These are phyloP conservation scores for Chaetodon trifasciatus DNA, from an alignment of 2,797 vertebrate genomes.

Conservation along the genomic window DNA sequence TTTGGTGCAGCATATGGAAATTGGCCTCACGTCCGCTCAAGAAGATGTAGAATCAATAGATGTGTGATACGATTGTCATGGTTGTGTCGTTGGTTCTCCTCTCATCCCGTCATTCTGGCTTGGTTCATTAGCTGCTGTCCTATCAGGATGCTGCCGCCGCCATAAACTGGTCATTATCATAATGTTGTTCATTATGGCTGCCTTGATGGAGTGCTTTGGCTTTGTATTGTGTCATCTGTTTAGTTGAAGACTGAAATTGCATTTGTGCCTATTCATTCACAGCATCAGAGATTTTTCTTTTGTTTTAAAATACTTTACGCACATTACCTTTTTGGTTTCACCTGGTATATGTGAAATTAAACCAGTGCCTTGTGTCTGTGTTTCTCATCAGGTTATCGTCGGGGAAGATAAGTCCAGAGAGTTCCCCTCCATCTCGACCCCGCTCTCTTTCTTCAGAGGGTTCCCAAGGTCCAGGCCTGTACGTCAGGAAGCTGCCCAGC, in stretches of 20 bases:
- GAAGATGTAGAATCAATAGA: slow-evolving; percentile 67
- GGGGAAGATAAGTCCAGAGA: slow-evolving; percentile 99
- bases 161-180: slow-evolving; percentile 66
- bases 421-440: slow-evolving; percentile 87
- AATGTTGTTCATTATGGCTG: slow-evolving; percentile 67
- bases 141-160: slow-evolving; percentile 55
- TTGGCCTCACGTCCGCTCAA: slow-evolving; percentile 66
- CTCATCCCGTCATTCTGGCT: slow-evolving; percentile 68
- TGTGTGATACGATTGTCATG: slow-evolving; percentile 75
- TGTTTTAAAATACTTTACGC: slow-evolving; percentile 4
- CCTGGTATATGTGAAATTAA: slow-evolving; percentile 26
- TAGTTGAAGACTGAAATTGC: slow-evolving; percentile 32
- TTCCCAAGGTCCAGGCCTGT: slow-evolving; percentile 91
- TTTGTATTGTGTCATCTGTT: slow-evolving; percentile 68
- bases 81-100: slow-evolving; percentile 65
- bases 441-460: slow-evolving; percentile 87
- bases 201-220: slow-evolving; percentile 59
- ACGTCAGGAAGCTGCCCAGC: slow-evolving; percentile 94
- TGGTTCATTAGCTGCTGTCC: slow-evolving; percentile 72
- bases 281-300: slow-evolving; percentile 32
- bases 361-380: slow-evolving; percentile 36
- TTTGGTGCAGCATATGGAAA: slow-evolving; percentile 79
- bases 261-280: slow-evolving; percentile 35
- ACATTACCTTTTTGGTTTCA: neutral
- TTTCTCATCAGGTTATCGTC: slow-evolving; percentile 91